These are phyloP conservation scores for Zootoca vivipara DNA, from an alignment of 2,113 vertebrate species.

Conservation along the genomic window DNA sequence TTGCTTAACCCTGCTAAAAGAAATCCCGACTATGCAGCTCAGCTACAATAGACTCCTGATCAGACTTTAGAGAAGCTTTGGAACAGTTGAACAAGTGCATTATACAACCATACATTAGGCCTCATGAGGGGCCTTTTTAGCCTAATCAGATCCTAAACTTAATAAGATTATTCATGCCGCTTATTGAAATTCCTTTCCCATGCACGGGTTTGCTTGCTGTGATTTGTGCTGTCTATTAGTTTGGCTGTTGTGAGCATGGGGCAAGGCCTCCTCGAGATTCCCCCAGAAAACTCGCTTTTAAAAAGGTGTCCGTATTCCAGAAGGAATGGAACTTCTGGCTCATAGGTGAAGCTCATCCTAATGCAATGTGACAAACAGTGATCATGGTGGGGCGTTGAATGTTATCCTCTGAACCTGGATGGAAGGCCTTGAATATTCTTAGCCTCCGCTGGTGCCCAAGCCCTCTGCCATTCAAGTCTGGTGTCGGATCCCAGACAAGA, in stretches of 20 bases:
- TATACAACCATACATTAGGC: constrained; percentile 18
- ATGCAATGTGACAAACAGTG: not conserved
- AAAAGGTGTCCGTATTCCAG: not conserved
- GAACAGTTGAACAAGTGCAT: constrained; percentile 3
- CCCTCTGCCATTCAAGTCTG: too few relatives aligned
- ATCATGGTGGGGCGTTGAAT: too few relatives aligned
- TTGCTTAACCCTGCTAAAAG: not conserved
- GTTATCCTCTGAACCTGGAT: not conserved
- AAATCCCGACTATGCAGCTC: constrained; percentile 5
- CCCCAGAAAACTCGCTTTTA: not conserved
- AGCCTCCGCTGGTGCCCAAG: not conserved
- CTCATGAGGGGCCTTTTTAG: constrained; percentile 23
- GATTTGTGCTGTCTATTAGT: constrained; percentile 19
- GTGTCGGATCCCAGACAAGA: not conserved
- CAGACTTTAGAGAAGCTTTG: constrained; percentile 13
- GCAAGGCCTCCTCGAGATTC: not conserved
- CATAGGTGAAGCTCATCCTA: not conserved
- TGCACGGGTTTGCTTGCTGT: constrained; percentile 43
- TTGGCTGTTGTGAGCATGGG: not conserved
- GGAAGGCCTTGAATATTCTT: not conserved
- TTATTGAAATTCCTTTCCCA: constrained; percentile 50
- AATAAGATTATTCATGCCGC: not conserved
- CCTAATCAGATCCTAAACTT: constrained; percentile 44
- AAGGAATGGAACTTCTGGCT: not conserved
- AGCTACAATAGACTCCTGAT: not conserved